Percentiles rank a stretch among this genome's conserved stretches.
Conservation (phyloP, 2,797 vertebrate species). For the Hirundo rustica region DNA sequence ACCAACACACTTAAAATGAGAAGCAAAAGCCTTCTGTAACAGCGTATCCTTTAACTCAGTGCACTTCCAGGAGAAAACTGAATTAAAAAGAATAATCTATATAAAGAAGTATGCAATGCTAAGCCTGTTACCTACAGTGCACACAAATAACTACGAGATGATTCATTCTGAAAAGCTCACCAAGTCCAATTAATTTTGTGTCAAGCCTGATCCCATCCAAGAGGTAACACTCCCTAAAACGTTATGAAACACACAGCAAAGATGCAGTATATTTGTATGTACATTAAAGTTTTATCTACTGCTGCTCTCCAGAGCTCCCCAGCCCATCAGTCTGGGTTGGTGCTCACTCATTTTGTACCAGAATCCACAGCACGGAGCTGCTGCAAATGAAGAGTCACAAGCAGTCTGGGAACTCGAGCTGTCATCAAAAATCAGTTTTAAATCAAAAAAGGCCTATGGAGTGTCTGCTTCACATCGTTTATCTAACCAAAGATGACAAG, state of each 20-base stretch:
- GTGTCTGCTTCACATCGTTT: background rate
- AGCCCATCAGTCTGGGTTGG: background rate
- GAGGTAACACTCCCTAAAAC: background rate
- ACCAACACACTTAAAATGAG: background rate
- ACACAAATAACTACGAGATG: background rate
- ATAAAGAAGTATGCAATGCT: background rate
- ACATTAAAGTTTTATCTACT: background rate
- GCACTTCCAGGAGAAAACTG: background rate
- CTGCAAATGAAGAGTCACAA: background rate
- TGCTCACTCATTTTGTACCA: background rate
- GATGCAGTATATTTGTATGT: background rate
- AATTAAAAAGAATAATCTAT: background rate
- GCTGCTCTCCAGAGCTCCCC: background rate
- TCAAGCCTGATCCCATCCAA: background rate
- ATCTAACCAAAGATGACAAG: background rate
- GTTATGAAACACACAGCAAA: background rate
- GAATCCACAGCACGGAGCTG: background rate
- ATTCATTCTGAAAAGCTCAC: conserved; percentile 7
- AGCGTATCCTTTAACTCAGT: background rate
- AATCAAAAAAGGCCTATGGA: background rate
- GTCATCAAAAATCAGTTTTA: background rate
- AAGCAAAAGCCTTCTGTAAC: background rate
- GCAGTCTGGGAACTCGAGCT: background rate
- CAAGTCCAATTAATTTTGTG: background rate
- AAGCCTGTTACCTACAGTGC: background rate